Conservation (phyloP, 2,888 invertebrate species). For the Agrotis segetum region DNA sequence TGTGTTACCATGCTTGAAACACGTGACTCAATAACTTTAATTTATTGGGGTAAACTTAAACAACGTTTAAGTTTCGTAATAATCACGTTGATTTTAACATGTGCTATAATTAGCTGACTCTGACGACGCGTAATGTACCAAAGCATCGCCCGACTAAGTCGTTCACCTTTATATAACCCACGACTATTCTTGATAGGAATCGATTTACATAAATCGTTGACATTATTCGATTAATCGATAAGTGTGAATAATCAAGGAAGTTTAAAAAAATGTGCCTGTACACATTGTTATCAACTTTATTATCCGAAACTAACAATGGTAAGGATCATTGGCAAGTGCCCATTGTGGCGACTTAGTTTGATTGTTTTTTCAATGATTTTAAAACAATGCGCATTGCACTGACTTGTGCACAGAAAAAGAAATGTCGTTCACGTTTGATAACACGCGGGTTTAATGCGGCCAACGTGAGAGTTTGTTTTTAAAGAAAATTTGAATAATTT, state of each 20-base stretch:
- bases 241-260: constrained; percentile 80
- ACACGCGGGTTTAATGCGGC: constrained; percentile 71
- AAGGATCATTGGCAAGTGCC: constrained; percentile 80
- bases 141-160: constrained; percentile 27
- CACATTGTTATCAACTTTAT: constrained; percentile 79
- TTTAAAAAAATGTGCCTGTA: constrained; percentile 76
- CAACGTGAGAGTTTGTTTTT: constrained; percentile 80
- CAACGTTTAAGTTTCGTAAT: constrained; percentile 74
- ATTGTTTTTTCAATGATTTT: constrained; percentile 77
- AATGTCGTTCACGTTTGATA: constrained; percentile 78
- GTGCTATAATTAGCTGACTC: constrained; percentile 44
- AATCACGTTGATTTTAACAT: constrained; percentile 76
- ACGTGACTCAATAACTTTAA: constrained; percentile 51
- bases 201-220: constrained; percentile 64
- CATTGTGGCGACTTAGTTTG: constrained; percentile 79
- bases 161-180: constrained; percentile 67
- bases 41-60: constrained; percentile 63
- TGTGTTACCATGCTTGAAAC: constrained; percentile 23
- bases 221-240: constrained; percentile 62
- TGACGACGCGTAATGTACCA: constrained; percentile 12
- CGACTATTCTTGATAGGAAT: constrained; percentile 37
- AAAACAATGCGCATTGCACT: constrained; percentile 73
- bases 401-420: constrained; percentile 73
- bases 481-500: constrained; percentile 75
- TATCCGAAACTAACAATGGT: constrained; percentile 84